Evolutionary conservation across 2,797 vertebrate species (phyloP).

Genomic region (Erpetoichthys calabaricus): DNA sequence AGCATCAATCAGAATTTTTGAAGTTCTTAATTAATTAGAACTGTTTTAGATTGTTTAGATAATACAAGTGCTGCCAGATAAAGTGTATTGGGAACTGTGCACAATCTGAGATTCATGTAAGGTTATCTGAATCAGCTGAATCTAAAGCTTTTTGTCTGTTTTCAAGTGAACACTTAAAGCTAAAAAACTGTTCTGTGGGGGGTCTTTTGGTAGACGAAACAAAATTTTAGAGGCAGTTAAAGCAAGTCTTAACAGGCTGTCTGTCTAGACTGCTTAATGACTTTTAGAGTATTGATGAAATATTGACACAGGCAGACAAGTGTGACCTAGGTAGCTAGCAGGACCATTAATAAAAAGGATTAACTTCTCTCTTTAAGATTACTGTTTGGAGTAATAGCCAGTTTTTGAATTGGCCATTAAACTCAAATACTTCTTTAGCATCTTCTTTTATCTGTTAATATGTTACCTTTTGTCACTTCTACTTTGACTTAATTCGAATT

Average conservation of each 20-base stretch:
- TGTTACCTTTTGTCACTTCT: too few species aligned
- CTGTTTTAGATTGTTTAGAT: too few species aligned
- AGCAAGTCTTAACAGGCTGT: constrained; percentile 32
- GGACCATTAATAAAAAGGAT: constrained; percentile 19
- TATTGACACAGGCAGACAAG: constrained; percentile 40
- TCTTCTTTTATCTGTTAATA: too few species aligned
- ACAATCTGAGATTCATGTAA: constrained; percentile 1
- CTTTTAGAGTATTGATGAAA: constrained; percentile 46
- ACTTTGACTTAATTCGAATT: too few species aligned
- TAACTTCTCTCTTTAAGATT: constrained; percentile 4
- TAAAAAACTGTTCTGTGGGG: constrained; percentile 19
- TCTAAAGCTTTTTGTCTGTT: constrained; percentile 5
- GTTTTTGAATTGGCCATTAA: too few species aligned
- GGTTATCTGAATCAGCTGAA: background rate
- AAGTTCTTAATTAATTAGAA: too few species aligned
- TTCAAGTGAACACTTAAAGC: constrained; percentile 30
- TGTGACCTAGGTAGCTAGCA: constrained; percentile 32
- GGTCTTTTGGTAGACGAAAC: constrained; percentile 40
- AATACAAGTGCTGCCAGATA: background rate
- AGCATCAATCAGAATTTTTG: too few species aligned
- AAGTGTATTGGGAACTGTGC: background rate
- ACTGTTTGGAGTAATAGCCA: too few species aligned
- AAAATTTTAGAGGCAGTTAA: constrained; percentile 37
- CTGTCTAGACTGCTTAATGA: constrained; percentile 57
- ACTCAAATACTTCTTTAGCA: too few species aligned